phyloP scores from a whole-genome alignment of 2,113 vertebrate species.

The Bubo bubo region DNA sequence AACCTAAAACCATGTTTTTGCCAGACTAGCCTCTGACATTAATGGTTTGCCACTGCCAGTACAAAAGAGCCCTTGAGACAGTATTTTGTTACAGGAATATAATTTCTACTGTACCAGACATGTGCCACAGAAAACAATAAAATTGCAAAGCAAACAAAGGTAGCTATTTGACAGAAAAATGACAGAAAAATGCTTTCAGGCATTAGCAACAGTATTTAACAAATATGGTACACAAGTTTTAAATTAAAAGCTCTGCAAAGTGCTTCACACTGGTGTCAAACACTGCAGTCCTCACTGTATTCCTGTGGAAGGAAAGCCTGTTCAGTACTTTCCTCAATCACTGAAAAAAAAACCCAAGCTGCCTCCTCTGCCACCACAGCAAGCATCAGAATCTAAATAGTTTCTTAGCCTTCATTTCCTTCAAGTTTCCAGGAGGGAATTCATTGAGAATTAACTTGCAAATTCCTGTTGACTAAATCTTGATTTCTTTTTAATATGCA shows the following conservation, averaged over 20 bases:
- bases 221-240: background rate
- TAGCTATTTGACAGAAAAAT: background rate
- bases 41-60: background rate
- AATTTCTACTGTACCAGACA: background rate
- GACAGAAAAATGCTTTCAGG: background rate
- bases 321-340: background rate
- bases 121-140: background rate
- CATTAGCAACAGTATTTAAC: background rate
- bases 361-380: background rate
- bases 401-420: background rate
- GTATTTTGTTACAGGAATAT: background rate
- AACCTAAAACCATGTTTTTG: background rate
- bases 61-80: background rate
- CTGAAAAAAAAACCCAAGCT: background rate
- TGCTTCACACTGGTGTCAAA: background rate
- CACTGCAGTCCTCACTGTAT: background rate
- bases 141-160: background rate
- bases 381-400: background rate
- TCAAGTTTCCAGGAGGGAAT: background rate
- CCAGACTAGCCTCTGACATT: background rate
- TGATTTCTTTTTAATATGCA: background rate
- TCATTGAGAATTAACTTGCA: background rate
- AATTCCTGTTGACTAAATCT: background rate
- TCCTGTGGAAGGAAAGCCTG: background rate
- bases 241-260: background rate